Base-by-base conservation (phyloP, 2,888 invertebrate species). In the Netelia inedita region DNA sequence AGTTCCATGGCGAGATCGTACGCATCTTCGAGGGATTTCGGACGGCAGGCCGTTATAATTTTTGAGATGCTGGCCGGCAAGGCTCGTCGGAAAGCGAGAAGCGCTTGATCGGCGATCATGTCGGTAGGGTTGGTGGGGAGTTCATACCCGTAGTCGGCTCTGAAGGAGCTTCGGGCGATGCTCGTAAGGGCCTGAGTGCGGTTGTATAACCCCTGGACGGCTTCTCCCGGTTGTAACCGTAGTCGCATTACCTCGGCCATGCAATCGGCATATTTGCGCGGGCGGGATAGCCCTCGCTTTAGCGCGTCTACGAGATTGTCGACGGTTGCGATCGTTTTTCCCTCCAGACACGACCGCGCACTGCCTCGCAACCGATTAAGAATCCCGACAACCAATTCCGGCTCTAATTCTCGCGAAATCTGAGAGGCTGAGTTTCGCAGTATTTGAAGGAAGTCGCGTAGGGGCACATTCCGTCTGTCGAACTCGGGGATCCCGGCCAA, bases 401-500 rank as follows among this genome's bases (percentile, higher is more conserved):
- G 2, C 9, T 9, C 5, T 5, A 14, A 16, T 9, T 6, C 35
- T 3, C 19, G 21, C 5, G 59, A 11, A 1, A 72, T 19, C 21
- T 21, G 21, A 6, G 72, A 19, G 5, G 2, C 19, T 11, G 43
- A 5, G 35, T 72, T 59, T 21, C 59, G 59, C 3, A 72, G 1
- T 11, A 59, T 43, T 19, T 72, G 59, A 6, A 72, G 14, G 8
- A 43, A 72, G 43, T 72, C 72, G n/a, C 72, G 35, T 3, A n/a
- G n/a, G n/a, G n/a, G n/a, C n/a, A n/a, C n/a, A n/a, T n/a, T n/a
- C n/a, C n/a, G n/a, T n/a, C n/a, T 59, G 2, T 72, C 59, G 23
- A 72, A 72, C 8, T 14, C 43, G 1, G 23, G 59, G 2, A 61
- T 21, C 2, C 21, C 1, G 14, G 6, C 35, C 16, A 55, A 71